Conservation (phyloP, 2,113 vertebrate species). For the Notarius quadriscutis region DNA sequence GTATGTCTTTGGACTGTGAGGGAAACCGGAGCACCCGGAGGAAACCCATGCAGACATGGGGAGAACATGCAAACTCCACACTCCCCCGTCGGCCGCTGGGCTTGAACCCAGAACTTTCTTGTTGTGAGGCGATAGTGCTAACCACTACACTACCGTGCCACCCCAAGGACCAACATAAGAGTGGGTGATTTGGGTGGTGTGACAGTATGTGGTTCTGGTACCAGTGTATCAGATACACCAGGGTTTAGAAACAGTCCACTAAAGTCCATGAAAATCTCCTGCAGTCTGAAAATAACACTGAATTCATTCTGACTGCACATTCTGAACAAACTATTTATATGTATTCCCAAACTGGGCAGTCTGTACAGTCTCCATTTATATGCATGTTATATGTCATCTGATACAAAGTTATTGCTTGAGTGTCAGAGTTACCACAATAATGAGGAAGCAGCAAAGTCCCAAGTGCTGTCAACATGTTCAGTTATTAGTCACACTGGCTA, state of each 20-base stretch:
- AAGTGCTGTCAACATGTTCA: background rate
- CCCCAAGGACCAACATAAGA: background rate
- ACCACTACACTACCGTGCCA: no score
- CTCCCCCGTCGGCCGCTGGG: no score
- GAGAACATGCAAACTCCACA: no score
- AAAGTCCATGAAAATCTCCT: background rate
- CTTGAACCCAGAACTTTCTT: no score
- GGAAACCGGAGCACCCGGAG: no score
- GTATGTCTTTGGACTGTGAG: no score
- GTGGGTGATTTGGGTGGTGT: background rate
- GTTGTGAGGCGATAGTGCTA: no score
- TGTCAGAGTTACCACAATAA: background rate
- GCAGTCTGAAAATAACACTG: background rate
- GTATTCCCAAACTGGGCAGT: background rate
- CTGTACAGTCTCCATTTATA: background rate
- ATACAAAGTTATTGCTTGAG: background rate
- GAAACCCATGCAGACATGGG: no score
- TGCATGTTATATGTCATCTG: background rate
- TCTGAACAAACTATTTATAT: background rate
- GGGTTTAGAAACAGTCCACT: background rate
- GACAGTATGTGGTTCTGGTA: background rate
- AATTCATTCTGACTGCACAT: background rate
- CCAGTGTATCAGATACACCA: background rate
- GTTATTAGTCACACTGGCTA: conserved; percentile 4
- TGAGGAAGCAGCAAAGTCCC: no score